phyloP scores from a whole-genome alignment of 2,888 invertebrate genomes.

The Cheilosia vulpina region DNA sequence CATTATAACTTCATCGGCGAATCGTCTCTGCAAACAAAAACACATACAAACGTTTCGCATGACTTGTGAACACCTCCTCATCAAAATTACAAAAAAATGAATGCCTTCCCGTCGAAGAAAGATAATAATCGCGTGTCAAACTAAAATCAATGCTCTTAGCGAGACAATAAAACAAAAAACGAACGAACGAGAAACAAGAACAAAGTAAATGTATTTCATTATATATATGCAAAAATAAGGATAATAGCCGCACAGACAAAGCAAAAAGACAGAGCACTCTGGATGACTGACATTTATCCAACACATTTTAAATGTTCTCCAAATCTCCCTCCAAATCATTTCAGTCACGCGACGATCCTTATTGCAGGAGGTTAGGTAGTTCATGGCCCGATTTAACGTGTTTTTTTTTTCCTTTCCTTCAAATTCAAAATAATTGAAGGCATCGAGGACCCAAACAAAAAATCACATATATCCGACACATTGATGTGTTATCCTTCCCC shows the following conservation, averaged over 20 bases:
- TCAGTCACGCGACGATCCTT: constrained; percentile 67
- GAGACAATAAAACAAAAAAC: constrained; percentile 1
- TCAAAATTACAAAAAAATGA: constrained; percentile 4
- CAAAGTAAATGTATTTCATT: constrained; percentile 2
- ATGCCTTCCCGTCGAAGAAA: constrained; percentile 20
- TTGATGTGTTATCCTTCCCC: constrained; percentile 50
- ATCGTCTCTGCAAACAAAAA: background rate
- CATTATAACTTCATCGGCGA: constrained; percentile 30
- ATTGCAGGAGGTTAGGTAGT: background rate
- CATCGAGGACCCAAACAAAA: constrained; percentile 34
- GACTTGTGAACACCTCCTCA: constrained; percentile 21
- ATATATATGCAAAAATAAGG: constrained; percentile 58
- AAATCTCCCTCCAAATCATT: constrained; percentile 32
- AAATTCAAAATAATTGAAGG: constrained; percentile 51
- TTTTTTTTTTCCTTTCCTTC: constrained; percentile 26
- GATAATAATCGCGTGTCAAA: constrained; percentile 64
- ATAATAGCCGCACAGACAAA: constrained; percentile 47
- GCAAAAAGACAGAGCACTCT: constrained; percentile 21
- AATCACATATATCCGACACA: constrained; percentile 36
- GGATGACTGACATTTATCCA: constrained; percentile 68
- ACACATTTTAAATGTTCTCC: constrained; percentile 62
- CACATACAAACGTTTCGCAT: constrained; percentile 1
- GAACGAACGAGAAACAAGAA: background rate
- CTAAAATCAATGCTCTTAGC: constrained; percentile 57
- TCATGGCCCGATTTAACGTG: constrained; percentile 6